Evolutionary conservation across 2,113 vertebrate genomes (phyloP).

Genomic region (Xenopus laevis): DNA sequence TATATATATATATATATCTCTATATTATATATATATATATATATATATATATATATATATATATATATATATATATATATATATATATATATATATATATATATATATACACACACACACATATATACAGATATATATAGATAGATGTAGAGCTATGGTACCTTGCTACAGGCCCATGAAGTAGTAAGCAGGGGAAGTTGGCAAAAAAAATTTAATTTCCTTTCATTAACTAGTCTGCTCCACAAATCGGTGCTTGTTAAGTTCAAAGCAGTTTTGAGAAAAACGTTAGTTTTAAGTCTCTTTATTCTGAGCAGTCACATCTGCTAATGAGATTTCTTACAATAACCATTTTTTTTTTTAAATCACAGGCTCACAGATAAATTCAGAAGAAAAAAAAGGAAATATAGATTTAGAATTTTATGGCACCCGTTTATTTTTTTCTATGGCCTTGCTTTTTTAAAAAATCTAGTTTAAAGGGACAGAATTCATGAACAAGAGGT

Average conservation of each 20-base stretch:
- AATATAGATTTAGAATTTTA: conserved; percentile 66
- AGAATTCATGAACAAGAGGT: conserved; percentile 67
- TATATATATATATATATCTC: too few relatives aligned
- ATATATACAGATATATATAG: too few relatives aligned
- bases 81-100: too few relatives aligned
- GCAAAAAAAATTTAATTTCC: conserved; percentile 83
- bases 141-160: conserved; percentile 64
- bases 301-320: conserved; percentile 70
- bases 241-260: conserved; percentile 79
- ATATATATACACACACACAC: too few relatives aligned
- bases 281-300: conserved; percentile 75
- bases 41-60: too few relatives aligned
- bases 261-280: conserved; percentile 74
- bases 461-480: conserved; percentile 69
- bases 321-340: conserved; percentile 76
- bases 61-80: too few relatives aligned
- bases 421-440: conserved; percentile 67
- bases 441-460: conserved; percentile 58
- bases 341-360: conserved; percentile 55
- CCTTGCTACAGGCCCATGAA: conserved; percentile 67
- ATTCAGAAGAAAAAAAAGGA: conserved; percentile 46
- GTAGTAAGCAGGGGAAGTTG: conserved; percentile 73
- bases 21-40: too few relatives aligned
- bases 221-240: conserved; percentile 83
- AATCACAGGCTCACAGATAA: conserved; percentile 62